Evolutionary conservation across 2,797 vertebrate species (phyloP), one percentile per base, ranked within the genome.

Genomic region (Strix occidentalis): DNA sequence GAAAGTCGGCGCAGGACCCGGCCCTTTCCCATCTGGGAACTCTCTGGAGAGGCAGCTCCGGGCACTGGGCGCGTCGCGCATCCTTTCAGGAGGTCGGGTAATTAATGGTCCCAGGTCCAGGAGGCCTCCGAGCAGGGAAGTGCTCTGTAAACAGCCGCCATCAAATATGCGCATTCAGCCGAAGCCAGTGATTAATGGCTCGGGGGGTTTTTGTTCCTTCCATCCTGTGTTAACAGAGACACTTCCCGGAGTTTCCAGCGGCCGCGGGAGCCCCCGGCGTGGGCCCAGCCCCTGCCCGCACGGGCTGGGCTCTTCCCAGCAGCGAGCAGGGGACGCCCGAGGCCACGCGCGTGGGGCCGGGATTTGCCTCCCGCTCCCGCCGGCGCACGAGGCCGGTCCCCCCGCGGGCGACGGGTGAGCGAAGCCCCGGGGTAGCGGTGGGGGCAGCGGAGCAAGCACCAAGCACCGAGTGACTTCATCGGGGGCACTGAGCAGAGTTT

Each of bases 171-270:
- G 60, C 64, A 50, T 63, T 95, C 94, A 71, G 93, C 86, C 1
- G 0, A 16, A 91, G 68, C 10, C 0, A 11, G 56, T 96, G 96
- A 97, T 97, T 95, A 69, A 96, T 94, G 75, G 16, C 18, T 20
- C 33, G 33, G 57, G 53, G 58, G 58, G 17, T 86, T 91, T 93
- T 96, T 91, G 90, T 96, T 89, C 92, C 86, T 90, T 95, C 86
- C 88, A 93, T 95, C 93, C 96, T 94, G 96, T 93, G 90, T 89
- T 85, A 92, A 82, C 64, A 66, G 90, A 92, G 68, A 28, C 33
- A 4, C 57, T 93, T 95, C 75, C 93, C 8, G 7, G 71, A 46
- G 70, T 92, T 90, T 53, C 41, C 87, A 63, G 74, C 3, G 4
- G 39, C 39, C 0, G 0, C 39, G 0, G 2, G 46, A 85, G 81